Evolutionary conservation across 2,113 vertebrate genomes (phyloP), one percentile per base, ranked within the genome.

Genomic region (Odocoileus virginianus): DNA sequence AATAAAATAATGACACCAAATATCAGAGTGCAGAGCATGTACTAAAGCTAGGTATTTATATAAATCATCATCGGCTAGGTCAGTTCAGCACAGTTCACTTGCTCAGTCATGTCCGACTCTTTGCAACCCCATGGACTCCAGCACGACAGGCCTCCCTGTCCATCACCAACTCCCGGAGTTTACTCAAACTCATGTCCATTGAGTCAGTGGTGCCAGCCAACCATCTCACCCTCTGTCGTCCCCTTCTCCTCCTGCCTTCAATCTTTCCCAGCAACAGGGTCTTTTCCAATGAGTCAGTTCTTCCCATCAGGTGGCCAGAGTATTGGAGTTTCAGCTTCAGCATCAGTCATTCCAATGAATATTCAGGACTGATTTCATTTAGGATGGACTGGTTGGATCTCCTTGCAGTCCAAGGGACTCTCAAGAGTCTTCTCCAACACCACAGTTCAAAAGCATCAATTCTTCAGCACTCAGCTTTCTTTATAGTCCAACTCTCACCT

Each of bases 21-120:
- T 85, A 67, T 40, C 19, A 91, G 12, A 88, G 23, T 54, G 13
- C 10, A 67, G 15, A 71, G 6, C 27, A 81, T 78, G 8, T 55
- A 86, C 14, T 71, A 93, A 96, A 93, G 15, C 25, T 47, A 94
- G 50, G n/a, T 71, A 54, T 71, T 81, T 91, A 16, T 50, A 74
- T 74, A 2, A 54, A 16, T 86, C 11, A 94, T 30, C n/a, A 67
- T 30, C 82, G 21, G 30, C 6, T 81, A 81, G 14, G n/a, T 71
- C n/a, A 71, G n/a, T 40, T 36, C n/a, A 71, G n/a, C 21, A 71
- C 64, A 71, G 64, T 71, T 71, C 67, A 71, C 8, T 71, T 71
- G 67, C n/a, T 71, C n/a, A 71, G n/a, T 71, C n/a, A 40, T 71
- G n/a, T 71, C n/a, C 0, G 1, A 71, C 67, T 40, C 19, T 71